Conservation (phyloP, 92 coral and sea anemone species). For the Phenganax marumi region DNA sequence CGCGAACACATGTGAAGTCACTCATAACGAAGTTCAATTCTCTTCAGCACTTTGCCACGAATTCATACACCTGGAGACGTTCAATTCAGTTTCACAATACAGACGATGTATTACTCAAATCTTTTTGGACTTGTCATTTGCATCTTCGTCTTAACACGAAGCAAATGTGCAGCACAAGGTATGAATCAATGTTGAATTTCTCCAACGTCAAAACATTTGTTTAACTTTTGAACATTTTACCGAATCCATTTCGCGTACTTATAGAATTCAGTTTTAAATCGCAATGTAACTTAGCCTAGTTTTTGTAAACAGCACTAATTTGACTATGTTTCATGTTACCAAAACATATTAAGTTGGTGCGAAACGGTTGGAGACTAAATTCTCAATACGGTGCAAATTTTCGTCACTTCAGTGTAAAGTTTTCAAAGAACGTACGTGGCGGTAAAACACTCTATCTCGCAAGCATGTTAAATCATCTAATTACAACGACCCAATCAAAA, state of each 20-base stretch:
- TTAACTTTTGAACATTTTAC: background rate
- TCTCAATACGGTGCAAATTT: background rate
- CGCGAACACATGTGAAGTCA: background rate
- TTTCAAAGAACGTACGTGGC: background rate
- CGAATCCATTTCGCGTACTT: background rate
- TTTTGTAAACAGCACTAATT: background rate
- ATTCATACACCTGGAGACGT: background rate
- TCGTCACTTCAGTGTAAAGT: background rate
- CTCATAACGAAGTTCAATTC: background rate
- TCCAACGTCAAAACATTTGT: background rate
- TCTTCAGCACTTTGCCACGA: background rate
- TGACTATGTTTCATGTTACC: background rate
- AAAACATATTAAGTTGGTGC: background rate
- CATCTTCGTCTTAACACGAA: background rate
- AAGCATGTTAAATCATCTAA: background rate
- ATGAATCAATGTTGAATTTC: background rate
- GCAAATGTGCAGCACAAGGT: background rate
- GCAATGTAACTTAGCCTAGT: background rate
- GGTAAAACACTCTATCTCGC: background rate
- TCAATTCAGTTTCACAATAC: background rate
- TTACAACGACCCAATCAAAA: background rate
- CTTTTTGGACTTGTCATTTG: background rate
- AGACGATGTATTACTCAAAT: conserved; percentile 12
- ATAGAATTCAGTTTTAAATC: background rate
- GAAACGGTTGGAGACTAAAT: background rate